Conservation (phyloP, 1,140 invertebrate genomes). For the Rhagoletis zephyria region DNA sequence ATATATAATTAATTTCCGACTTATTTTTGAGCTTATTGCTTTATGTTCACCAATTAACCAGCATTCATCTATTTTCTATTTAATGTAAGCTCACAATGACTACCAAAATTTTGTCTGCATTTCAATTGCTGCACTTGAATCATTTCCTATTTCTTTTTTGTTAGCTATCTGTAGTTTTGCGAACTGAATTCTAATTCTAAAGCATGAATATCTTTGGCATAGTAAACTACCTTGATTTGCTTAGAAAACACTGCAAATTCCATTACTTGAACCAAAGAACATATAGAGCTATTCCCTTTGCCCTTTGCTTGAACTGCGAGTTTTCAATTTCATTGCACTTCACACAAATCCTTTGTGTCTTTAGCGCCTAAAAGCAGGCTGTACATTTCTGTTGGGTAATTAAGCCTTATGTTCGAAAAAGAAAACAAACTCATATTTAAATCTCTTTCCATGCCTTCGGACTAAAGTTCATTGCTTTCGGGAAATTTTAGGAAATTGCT, state of each 20-base stretch:
- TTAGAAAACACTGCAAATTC: not conserved
- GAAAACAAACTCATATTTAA: constrained; percentile 8
- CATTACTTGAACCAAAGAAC: not conserved
- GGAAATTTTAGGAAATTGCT: constrained; percentile 37
- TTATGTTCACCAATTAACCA: not conserved
- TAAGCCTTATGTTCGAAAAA: not conserved
- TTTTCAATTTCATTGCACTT: not conserved
- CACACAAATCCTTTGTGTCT: not conserved
- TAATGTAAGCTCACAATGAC: not conserved
- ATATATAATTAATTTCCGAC: not conserved
- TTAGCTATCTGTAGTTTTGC: not conserved
- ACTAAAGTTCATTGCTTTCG: constrained; percentile 36
- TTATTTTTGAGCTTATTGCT: not conserved
- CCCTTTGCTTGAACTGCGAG: not conserved
- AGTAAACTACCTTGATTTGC: not conserved
- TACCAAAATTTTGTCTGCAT: not conserved
- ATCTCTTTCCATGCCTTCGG: not conserved
- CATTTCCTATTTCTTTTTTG: not conserved
- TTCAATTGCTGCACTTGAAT: not conserved
- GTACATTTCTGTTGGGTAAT: constrained; percentile 2
- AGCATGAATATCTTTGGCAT: not conserved
- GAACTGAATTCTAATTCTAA: not conserved
- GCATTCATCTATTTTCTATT: not conserved
- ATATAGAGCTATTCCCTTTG: too few relatives aligned
- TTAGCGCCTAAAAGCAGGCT: not conserved